A percentile compares a stretch with the other conserved stretches of the same genome.
phyloP scores from a whole-genome alignment of 2,888 invertebrate species.

The Aricia artaxerxes region DNA sequence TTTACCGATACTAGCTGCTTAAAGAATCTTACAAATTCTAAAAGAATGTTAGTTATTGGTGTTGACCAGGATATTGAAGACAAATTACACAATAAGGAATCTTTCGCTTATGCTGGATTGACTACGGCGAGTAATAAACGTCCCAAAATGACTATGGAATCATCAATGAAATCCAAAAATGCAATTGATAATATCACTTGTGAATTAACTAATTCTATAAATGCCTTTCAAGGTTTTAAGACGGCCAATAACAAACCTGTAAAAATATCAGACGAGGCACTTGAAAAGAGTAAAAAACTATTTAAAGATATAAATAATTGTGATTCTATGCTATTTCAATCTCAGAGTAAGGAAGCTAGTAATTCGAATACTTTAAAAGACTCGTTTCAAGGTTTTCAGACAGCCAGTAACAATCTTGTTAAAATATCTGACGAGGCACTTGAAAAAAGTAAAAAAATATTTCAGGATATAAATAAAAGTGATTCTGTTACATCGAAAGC shows the following conservation, averaged over 20 bases:
- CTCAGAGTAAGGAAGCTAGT: neutral
- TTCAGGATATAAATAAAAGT: slow-evolving; percentile 40
- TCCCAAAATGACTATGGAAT: slow-evolving; percentile 48
- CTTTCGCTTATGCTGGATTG: slow-evolving; percentile 45
- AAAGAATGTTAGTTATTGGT: neutral
- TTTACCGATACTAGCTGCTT: neutral
- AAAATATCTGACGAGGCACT: slow-evolving; percentile 47
- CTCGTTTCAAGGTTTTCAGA: slow-evolving; percentile 51
- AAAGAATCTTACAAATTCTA: neutral
- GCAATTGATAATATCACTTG: slow-evolving; percentile 32
- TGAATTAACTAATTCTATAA: neutral
- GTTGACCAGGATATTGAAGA: neutral
- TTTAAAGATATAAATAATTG: neutral
- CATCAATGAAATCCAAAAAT: slow-evolving; percentile 45
- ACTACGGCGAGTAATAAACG: slow-evolving; percentile 55
- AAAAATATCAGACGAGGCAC: slow-evolving; percentile 49
- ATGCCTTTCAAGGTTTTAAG: slow-evolving; percentile 45
- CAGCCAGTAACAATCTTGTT: slow-evolving; percentile 55
- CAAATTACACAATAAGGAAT: neutral
- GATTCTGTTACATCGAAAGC: too few species aligned
- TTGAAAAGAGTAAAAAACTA: slow-evolving; percentile 37
- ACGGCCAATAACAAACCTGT: slow-evolving; percentile 52
- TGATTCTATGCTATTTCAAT: neutral
- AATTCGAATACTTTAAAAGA: neutral
- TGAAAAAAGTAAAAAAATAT: slow-evolving; percentile 44